These are phyloP conservation scores for Micrastur ruficollis DNA, from an alignment of 2,797 vertebrate species.

Conservation along the genomic window DNA sequence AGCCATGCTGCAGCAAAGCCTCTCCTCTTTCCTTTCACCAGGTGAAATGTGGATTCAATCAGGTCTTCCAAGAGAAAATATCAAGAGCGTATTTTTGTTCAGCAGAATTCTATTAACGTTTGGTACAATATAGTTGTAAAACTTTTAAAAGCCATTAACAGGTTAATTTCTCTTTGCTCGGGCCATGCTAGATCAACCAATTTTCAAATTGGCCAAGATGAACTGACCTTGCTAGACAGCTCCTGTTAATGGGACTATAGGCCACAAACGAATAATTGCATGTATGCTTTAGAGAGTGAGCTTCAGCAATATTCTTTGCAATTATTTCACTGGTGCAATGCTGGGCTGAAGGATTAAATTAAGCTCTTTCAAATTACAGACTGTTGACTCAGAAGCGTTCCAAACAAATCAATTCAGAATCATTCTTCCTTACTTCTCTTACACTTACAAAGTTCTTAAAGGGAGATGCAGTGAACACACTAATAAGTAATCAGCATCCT, in stretches of 20 bases:
- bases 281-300: neutral
- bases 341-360: neutral
- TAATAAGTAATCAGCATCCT: neutral
- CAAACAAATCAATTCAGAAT: neutral
- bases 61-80: neutral
- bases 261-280: neutral
- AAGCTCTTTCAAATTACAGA: neutral
- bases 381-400: neutral
- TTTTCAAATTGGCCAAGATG: neutral
- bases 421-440: neutral
- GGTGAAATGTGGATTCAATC: neutral
- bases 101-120: neutral
- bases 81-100: neutral
- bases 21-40: neutral
- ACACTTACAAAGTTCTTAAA: neutral
- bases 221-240: neutral
- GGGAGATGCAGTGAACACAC: neutral
- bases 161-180: neutral
- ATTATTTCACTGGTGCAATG: neutral
- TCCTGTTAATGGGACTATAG: neutral
- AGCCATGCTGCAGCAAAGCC: neutral
- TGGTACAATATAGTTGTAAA: neutral
- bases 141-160: neutral
- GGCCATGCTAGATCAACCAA: neutral
- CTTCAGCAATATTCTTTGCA: neutral